Percentiles rank a stretch among this genome's conserved stretches.
These are phyloP conservation scores for Heteropelma amictum DNA, from an alignment of 2,888 invertebrate genomes.

Conservation along the genomic window DNA sequence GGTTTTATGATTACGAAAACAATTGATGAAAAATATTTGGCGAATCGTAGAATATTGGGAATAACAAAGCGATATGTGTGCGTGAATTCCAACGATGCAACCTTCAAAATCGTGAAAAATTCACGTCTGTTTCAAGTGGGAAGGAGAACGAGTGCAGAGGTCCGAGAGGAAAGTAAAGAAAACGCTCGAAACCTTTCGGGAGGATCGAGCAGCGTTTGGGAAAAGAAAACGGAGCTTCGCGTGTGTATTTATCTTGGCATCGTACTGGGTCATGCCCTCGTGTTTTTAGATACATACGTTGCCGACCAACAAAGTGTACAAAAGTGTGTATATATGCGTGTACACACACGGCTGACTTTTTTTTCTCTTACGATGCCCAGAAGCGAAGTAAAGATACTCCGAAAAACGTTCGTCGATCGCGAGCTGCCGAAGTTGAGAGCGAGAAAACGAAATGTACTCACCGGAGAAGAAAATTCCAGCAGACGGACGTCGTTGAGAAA, in stretches of 20 bases:
- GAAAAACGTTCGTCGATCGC: not conserved
- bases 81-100: no score
- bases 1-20: no score
- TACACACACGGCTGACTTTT: no score
- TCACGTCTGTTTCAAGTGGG: not conserved
- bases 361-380: no score
- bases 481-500: not conserved
- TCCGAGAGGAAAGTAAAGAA: not conserved
- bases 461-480: constrained; percentile 8
- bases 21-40: no score
- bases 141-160: not conserved
- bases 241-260: constrained; percentile 35
- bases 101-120: no score
- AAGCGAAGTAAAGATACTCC: not conserved
- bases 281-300: not conserved
- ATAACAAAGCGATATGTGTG: no score
- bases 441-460: constrained; percentile 19
- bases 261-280: not conserved
- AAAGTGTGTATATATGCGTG: no score
- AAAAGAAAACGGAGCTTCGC: no score
- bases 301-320: not conserved
- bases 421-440: not conserved
- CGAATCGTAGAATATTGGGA: no score
- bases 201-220: not conserved
- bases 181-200: constrained; percentile 3